Percentiles rank a stretch among this genome's conserved stretches.
These are phyloP conservation scores for Falco rusticolus DNA, from an alignment of 2,797 vertebrate species.

Conservation along the genomic window DNA sequence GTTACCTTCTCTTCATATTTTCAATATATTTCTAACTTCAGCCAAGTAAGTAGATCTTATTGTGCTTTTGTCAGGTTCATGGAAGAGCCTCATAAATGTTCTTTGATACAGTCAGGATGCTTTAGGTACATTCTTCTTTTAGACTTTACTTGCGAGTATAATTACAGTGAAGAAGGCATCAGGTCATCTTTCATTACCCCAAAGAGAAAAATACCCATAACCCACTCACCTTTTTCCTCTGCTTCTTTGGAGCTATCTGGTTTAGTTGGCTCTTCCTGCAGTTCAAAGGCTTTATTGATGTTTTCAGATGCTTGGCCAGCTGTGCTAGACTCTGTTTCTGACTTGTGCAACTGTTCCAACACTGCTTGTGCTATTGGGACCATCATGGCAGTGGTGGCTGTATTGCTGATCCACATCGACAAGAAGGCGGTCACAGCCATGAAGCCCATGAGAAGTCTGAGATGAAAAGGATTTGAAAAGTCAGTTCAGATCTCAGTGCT, in stretches of 20 bases:
- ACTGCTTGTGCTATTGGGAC: constrained; percentile 89
- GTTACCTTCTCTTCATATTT: background rate
- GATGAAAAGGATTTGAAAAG: background rate
- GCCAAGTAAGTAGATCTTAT: background rate
- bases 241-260: background rate
- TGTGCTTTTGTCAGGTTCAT: background rate
- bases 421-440: constrained; percentile 91
- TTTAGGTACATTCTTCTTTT: background rate
- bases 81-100: background rate
- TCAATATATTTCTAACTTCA: background rate
- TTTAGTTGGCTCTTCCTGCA: constrained; percentile 62
- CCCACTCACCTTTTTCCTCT: constrained; percentile 24
- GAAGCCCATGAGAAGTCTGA: constrained; percentile 92
- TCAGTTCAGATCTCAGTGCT: background rate
- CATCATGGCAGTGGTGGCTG: constrained; percentile 97
- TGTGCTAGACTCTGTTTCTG: constrained; percentile 22
- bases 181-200: background rate
- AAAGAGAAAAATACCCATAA: background rate
- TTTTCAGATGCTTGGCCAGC: background rate
- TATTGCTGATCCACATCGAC: constrained; percentile 99
- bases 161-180: background rate
- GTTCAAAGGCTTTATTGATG: constrained; percentile 70
- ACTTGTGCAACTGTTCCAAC: constrained; percentile 84
- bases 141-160: background rate
- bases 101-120: background rate